Base-by-base conservation (phyloP, 2,797 vertebrate genomes). In the Periparus ater region DNA sequence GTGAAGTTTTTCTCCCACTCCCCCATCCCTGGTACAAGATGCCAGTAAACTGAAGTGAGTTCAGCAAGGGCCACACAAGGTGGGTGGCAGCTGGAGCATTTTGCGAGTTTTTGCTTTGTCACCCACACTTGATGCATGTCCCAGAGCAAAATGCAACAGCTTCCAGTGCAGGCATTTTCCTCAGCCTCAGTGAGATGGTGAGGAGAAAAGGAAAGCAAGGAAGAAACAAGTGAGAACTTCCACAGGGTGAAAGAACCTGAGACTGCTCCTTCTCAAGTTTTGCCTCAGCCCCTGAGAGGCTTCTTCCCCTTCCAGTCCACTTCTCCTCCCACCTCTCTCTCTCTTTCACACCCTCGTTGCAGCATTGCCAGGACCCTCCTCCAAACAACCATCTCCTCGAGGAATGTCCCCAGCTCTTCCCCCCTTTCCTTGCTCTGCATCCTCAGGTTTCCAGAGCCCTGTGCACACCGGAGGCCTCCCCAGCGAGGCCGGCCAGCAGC, bases 391-490 rank as follows among this genome's bases (percentile, higher is more conserved):
- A 45, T 9, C 12, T 22, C 7, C 20, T 14, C 17, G 26, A 10
- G 20, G 51, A 84, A 10, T 8, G 19, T 32, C 45, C 23, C 20
- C 20, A 75, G 12, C 11, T 62, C 89, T 82, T 16, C 0, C 10
- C 4, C 11, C 0, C 13, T 63, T 38, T 45, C 36, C 6, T 36
- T 51, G 26, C 27, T 32, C 67, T 16, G 26, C 23, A 54, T 7
- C 21, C 71, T 25, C 20, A 30, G 5, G 21, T 67, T 78, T 62
- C 20, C 36, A 40, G 10, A 54, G 57, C 21, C 18, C 71, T 32
- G 14, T 0, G 3, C 3, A 13, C 2, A 20, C 11, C 6, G 29
- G 60, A 34, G 15, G 38, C 62, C 30, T 63, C 47, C 36, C 10
- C 63, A 21, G n/a, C 2, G 9, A 23, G 18, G 29, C 65, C 38